phyloP scores from a whole-genome alignment of 2,888 invertebrate species.

The Nomada ferruginata region DNA sequence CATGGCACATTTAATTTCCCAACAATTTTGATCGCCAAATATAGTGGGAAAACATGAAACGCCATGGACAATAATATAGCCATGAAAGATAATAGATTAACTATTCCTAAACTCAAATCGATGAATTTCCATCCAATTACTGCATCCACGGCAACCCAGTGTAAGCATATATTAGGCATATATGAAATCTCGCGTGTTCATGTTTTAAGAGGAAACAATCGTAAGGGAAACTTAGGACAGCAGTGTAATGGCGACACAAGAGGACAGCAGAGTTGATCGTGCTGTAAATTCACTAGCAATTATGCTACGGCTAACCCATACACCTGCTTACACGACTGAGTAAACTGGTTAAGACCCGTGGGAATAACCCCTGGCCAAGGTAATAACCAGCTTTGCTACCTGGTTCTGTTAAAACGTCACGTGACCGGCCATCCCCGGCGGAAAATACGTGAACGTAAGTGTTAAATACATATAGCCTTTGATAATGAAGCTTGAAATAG shows the following conservation, averaged over 20 bases:
- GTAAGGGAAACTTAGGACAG: background rate
- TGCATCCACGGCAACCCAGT: background rate
- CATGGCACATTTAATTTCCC: too few relatives aligned
- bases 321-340: conserved; percentile 31
- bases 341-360: conserved; percentile 44
- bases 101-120: background rate
- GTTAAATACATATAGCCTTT: background rate
- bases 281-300: conserved; percentile 43
- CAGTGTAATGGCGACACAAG: background rate
- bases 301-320: conserved; percentile 19
- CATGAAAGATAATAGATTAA: background rate
- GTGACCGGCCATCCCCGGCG: background rate
- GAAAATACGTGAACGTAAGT: background rate
- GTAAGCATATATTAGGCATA: background rate
- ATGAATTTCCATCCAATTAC: conserved; percentile 30
- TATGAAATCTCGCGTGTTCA: conserved; percentile 18
- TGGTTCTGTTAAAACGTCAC: conserved; percentile 19
- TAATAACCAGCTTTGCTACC: conserved; percentile 43
- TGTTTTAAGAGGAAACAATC: conserved; percentile 15
- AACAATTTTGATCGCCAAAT: too few relatives aligned
- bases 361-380: conserved; percentile 34
- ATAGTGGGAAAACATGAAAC: too few relatives aligned
- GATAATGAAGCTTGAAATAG: too few relatives aligned
- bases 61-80: too few relatives aligned
- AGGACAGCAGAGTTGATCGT: conserved; percentile 19